Evolutionary conservation across 2,113 vertebrate genomes (phyloP), one percentile per base, ranked within the genome.

Genomic region (Notothenia rossii): DNA sequence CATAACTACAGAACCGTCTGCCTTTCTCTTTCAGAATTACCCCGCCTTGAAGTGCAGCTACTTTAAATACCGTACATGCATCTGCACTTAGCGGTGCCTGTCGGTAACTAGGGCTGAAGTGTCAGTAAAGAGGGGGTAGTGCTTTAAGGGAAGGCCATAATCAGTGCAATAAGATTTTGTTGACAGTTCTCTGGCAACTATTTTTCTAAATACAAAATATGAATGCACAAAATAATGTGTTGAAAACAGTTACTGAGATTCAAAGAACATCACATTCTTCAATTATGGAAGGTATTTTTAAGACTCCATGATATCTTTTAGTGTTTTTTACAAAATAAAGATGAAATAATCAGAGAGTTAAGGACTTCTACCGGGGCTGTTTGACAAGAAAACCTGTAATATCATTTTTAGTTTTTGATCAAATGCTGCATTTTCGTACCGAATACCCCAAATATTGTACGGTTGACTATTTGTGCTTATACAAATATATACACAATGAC

Each of bases 231-330:
- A 71, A 36, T 45, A 60, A 70, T 58, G 22, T 9, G 11, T 67
- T 48, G 29, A 49, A 81, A 45, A 70, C 51, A 76, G 25, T 45
- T 3, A 36, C 56, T 65, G 51, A 13, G 83, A 77, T 70, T 17
- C 3, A 68, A 64, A 40, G 36, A 40, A 40, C 36, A 40, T 40
- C 36, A 40, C 7, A 8, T 40, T 40, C 36, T 40, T 40, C 5
- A 5, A 40, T 40, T 40, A 7, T 40, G 36, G 36, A 40, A 40
- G 36, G 8, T 40, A 40, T 40, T 40, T 40, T 40, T 7, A 40
- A 7, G 36, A 40, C 36, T 40, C 36, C 7, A 7, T 40, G 36
- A 40, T 40, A 40, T 40, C 29, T 29, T 29, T 29, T 4, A 29
- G 29, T 29, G 29, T 29, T 29, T 29, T 29, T 29, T 29, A 29